These are phyloP conservation scores for Ophthalmolycus amberensis DNA, from an alignment of 2,113 vertebrate genomes.

Conservation along the genomic window DNA sequence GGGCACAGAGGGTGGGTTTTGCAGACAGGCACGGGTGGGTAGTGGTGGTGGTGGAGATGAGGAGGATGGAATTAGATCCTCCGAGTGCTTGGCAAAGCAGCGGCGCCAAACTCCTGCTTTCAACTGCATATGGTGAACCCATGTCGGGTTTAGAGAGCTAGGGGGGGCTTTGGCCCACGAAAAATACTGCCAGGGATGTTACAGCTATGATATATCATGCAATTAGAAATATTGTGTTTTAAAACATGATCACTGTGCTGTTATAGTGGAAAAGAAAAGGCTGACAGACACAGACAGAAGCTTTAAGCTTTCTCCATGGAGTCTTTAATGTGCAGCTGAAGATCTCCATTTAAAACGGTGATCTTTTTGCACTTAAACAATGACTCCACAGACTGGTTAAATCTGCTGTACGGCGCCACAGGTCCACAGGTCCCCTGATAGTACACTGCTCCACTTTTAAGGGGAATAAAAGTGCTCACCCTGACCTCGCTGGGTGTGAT, in stretches of 20 bases:
- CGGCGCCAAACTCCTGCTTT: conserved; percentile 76
- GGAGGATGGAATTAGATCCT: conserved; percentile 87
- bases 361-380: conserved; percentile 59
- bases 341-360: conserved; percentile 48
- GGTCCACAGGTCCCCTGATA: conserved; percentile 71
- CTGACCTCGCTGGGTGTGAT: conserved; percentile 79
- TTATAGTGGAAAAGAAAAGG: conserved; percentile 27
- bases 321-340: conserved; percentile 48
- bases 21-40: conserved; percentile 71
- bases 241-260: conserved; percentile 40
- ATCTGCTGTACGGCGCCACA: conserved; percentile 71
- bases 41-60: conserved; percentile 69
- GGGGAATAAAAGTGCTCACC: conserved; percentile 80
- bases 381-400: conserved; percentile 70
- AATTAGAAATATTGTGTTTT: conserved; percentile 81
- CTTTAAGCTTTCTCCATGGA: conserved; percentile 46
- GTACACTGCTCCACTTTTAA: conserved; percentile 74
- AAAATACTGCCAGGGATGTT: conserved; percentile 81
- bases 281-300: conserved; percentile 42
- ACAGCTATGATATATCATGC: conserved; percentile 81
- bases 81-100: conserved; percentile 82
- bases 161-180: conserved; percentile 70
- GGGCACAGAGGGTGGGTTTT: conserved; percentile 75
- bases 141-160: conserved; percentile 65
- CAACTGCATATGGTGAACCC: conserved; percentile 86